These are phyloP conservation scores for Galago senegalensis DNA, from an alignment of 2,797 vertebrate species.

Conservation along the genomic window DNA sequence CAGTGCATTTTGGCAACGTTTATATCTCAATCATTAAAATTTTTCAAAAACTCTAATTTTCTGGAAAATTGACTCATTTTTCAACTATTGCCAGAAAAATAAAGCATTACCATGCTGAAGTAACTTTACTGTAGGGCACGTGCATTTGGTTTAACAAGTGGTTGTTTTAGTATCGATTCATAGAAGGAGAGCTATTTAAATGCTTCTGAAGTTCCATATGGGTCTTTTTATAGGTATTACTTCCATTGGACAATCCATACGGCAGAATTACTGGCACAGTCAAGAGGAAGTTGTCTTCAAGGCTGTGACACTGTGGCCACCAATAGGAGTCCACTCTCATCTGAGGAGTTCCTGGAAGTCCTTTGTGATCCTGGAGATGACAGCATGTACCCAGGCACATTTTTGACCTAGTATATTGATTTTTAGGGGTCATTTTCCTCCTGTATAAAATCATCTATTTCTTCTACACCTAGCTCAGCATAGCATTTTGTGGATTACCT, in stretches of 20 bases:
- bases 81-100: slow-evolving; percentile 12
- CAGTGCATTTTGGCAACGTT: slow-evolving; percentile 54
- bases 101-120: neutral
- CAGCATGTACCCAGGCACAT: neutral
- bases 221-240: slow-evolving; percentile 91
- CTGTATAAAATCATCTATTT: slow-evolving; percentile 16
- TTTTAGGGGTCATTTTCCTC: neutral
- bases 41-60: slow-evolving; percentile 51
- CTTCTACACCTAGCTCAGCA: slow-evolving; percentile 3
- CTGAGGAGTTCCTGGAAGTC: neutral
- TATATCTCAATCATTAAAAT: slow-evolving; percentile 3
- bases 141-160: neutral
- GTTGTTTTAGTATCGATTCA: neutral
- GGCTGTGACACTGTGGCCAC: slow-evolving; percentile 73
- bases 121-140: neutral
- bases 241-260: slow-evolving; percentile 95
- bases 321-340: neutral
- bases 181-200: neutral
- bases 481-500: neutral
- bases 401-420: slow-evolving; percentile 13
- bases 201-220: neutral
- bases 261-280: slow-evolving; percentile 96
- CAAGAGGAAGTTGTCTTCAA: slow-evolving; percentile 87
- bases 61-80: neutral
- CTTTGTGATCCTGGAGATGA: neutral